Conservation (phyloP, 2,888 invertebrate species). For the Tetrapedia diversipes region DNA sequence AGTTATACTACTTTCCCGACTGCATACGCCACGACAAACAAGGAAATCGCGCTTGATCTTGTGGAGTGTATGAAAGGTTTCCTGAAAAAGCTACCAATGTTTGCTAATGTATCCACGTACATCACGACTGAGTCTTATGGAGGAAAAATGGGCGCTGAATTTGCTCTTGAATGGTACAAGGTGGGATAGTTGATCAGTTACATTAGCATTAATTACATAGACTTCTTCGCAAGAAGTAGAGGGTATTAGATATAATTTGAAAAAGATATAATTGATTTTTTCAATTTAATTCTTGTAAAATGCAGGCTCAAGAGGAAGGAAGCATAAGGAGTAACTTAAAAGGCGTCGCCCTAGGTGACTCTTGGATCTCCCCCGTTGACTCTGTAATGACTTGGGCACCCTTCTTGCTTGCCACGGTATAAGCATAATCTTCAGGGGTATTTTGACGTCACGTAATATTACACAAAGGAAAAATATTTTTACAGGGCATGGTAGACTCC, state of each 20-base stretch:
- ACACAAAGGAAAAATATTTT: constrained; percentile 4
- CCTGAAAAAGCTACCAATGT: constrained; percentile 87
- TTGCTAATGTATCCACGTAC: constrained; percentile 89
- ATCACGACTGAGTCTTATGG: constrained; percentile 96
- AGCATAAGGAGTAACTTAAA: constrained; percentile 88
- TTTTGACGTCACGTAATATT: too few species aligned
- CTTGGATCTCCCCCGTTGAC: constrained; percentile 95
- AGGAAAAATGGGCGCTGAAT: constrained; percentile 95
- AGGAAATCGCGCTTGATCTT: constrained; percentile 90
- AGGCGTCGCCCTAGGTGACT: constrained; percentile 93
- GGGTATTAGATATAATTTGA: too few species aligned
- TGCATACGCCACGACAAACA: constrained; percentile 85
- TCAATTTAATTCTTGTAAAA: too few species aligned
- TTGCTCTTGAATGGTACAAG: constrained; percentile 86
- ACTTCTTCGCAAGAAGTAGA: too few species aligned
- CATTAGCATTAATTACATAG: too few species aligned
- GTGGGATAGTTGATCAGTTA: constrained; percentile 81
- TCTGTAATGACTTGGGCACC: constrained; percentile 93
- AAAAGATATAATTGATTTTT: too few species aligned
- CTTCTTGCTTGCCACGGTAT: constrained; percentile 88
- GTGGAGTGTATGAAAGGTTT: constrained; percentile 89
- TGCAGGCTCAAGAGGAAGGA: constrained; percentile 86
- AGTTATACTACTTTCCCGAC: constrained; percentile 88
- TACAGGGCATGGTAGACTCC: constrained; percentile 88
- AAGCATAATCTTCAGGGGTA: constrained; percentile 16